phyloP scores from a whole-genome alignment of 2,113 vertebrate species.

The Platysternon megacephalum region DNA sequence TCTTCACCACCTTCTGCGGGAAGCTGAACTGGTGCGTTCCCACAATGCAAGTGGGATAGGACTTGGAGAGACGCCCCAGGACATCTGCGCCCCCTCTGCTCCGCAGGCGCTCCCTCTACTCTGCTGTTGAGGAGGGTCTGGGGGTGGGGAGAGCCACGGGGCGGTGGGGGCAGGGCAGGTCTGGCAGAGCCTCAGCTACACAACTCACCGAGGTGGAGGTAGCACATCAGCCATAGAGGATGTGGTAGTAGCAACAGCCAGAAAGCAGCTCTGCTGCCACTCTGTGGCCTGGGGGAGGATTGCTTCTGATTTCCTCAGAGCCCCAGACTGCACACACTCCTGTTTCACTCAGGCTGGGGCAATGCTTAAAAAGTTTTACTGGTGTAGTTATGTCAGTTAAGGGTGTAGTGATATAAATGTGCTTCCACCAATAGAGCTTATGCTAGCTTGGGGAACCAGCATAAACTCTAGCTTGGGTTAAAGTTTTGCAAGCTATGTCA shows the following conservation, averaged over 20 bases:
- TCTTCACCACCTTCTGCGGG: background rate
- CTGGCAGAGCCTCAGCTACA: background rate
- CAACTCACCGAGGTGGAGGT: background rate
- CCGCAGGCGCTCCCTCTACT: background rate
- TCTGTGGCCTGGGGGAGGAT: background rate
- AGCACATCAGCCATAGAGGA: fast-evolving
- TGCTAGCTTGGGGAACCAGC: background rate
- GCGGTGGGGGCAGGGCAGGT: background rate
- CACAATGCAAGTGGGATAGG: background rate
- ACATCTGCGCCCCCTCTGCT: background rate
- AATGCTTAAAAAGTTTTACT: background rate
- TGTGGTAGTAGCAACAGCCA: background rate
- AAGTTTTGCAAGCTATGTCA: conserved; percentile 15
- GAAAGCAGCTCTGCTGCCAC: background rate
- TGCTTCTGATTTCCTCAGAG: background rate
- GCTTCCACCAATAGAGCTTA: background rate
- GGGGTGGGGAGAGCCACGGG: fast-evolving
- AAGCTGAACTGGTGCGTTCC: background rate
- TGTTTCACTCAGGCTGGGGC: background rate
- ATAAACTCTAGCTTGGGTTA: background rate
- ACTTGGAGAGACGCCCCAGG: background rate
- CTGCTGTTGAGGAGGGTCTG: background rate
- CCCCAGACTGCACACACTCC: background rate
- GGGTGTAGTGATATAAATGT: background rate
- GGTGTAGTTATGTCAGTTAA: background rate